These are phyloP conservation scores for Phyllostomus hastatus DNA, from an alignment of 2,113 vertebrate species.

Conservation along the genomic window DNA sequence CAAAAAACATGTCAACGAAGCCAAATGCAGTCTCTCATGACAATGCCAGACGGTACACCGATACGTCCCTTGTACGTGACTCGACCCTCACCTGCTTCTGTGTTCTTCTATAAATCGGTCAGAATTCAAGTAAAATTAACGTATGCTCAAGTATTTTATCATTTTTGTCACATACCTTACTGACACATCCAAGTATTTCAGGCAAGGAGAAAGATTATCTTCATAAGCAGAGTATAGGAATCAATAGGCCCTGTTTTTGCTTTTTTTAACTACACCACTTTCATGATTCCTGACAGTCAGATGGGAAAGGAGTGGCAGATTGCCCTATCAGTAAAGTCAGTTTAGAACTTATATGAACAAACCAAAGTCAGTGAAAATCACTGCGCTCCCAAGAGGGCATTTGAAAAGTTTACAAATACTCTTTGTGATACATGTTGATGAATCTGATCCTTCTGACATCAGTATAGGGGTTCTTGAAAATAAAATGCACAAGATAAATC, in stretches of 20 bases:
- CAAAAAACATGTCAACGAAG: no score
- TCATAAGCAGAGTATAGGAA: background rate
- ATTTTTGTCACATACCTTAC: background rate
- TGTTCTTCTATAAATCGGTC: background rate
- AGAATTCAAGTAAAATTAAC: background rate
- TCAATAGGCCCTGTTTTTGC: background rate
- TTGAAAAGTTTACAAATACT: constrained; percentile 1
- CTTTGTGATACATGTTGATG: background rate
- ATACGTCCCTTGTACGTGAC: no score
- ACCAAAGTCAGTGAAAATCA: background rate
- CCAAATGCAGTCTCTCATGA: no score
- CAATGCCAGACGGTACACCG: no score
- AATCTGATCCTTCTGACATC: background rate
- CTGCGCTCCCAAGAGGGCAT: background rate
- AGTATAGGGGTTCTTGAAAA: background rate
- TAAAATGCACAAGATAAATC: background rate
- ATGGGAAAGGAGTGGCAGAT: background rate
- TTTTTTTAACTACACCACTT: background rate
- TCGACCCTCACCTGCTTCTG: background rate
- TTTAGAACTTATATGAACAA: background rate
- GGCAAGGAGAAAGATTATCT: background rate
- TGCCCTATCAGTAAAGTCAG: background rate
- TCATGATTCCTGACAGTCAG: background rate
- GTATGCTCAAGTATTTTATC: constrained; percentile 2
- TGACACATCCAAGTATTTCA: background rate